Evolutionary conservation across 92 coral and sea anemone species (phyloP).

Genomic region (Meandrina meandrites): DNA sequence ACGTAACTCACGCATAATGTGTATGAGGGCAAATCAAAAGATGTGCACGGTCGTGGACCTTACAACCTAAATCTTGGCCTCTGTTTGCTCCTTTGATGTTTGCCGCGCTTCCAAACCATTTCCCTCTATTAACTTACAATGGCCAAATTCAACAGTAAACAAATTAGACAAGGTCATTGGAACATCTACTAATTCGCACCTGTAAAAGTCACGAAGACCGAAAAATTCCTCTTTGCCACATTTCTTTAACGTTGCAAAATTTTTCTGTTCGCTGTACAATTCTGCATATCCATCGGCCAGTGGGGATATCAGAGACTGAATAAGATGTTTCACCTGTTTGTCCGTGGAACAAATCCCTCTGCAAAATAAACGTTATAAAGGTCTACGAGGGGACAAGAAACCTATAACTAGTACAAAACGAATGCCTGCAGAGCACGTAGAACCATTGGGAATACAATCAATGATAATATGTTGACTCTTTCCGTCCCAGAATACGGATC

Average conservation of each 20-base stretch:
- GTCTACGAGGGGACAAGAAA: not conserved
- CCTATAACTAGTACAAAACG: not conserved
- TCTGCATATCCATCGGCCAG: constrained; percentile 75
- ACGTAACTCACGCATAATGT: too few species aligned
- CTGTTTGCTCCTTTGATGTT: too few species aligned
- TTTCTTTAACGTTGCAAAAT: constrained; percentile 57
- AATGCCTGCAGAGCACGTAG: not conserved
- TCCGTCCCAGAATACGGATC: too few species aligned
- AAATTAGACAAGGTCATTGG: not conserved
- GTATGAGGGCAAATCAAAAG: too few species aligned
- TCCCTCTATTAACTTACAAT: too few species aligned
- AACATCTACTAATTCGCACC: constrained; percentile 37
- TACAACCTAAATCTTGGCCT: too few species aligned
- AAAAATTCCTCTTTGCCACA: constrained; percentile 79
- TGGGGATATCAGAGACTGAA: constrained; percentile 53
- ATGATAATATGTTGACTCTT: too few species aligned
- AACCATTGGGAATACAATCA: not conserved
- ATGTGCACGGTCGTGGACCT: too few species aligned
- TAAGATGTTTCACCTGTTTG: constrained; percentile 39
- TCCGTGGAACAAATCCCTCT: constrained; percentile 84
- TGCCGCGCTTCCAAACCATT: too few species aligned
- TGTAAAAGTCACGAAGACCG: constrained; percentile 90
- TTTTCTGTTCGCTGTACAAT: constrained; percentile 63
- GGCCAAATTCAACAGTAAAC: not conserved
- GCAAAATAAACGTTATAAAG: constrained; percentile 2